Evolutionary conservation across 2,113 vertebrate species (phyloP), one percentile per base, ranked within the genome.

Genomic region (Carassius gibelio): DNA sequence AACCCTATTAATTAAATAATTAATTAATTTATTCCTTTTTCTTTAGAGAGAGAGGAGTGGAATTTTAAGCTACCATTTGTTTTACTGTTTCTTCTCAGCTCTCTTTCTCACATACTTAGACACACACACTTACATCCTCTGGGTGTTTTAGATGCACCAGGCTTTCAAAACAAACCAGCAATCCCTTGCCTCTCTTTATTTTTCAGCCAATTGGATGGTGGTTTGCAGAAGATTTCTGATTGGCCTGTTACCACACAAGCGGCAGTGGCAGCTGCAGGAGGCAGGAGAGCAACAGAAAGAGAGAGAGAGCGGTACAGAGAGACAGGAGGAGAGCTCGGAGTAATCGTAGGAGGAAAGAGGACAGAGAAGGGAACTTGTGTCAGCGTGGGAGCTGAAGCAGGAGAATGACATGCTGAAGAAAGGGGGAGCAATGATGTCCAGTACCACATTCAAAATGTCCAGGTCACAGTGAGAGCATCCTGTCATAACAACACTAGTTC

Each of bases 111-210:
- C 68, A 42, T 50, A 13, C 69, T 61, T 21, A 52, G n/a, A 76
- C 17, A 21, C 64, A 36, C 48, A 77, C 71, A 26, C 75, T 30
- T 13, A n/a, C 74, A 57, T 45, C 71, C 19, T 80, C 75, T 34
- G 48, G 45, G 45, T 34, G 6, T 55, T 76, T 30, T 76, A 79
- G 75, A 69, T 50, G 69, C 81, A 76, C 34, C 71, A 84, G 48
- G 66, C 83, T 88, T 88, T 90, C 77, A 88, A 88, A 90, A 88
- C 76, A 84, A 77, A 79, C 82, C 84, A 87, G 50, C 57, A 81
- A 52, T 81, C 69, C 78, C 42, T 55, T 68, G 78, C 86, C 86
- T 87, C 84, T 66, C 66, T 75, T 74, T 48, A 69, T 83, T 75
- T 79, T 45, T 83, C 45, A 64, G 75, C 45, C 82, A 82, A 90